Evolutionary conservation across 2,797 vertebrate genomes (phyloP), one percentile per base, ranked within the genome.

Genomic region (Enteromius trimaculatus): DNA sequence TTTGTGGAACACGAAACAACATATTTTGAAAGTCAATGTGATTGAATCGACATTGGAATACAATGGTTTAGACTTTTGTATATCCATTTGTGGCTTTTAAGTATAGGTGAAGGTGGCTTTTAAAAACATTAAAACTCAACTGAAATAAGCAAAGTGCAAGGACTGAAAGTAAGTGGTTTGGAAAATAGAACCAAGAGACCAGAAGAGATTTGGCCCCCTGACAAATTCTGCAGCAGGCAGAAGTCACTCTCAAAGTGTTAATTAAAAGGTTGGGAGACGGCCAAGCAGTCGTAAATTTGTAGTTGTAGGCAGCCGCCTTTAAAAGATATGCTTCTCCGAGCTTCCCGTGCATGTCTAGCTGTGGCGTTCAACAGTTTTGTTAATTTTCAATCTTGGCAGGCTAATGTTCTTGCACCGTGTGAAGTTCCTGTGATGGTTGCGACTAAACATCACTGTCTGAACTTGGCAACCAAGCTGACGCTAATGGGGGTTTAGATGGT

Each of bases 211-310:
- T 84, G 60, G 79, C 62, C 7, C 29, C 17, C 9, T 82, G 83
- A 78, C 78, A 84, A 77, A 49, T 64, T 6, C 55, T 81, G 62
- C 80, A 74, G 31, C 37, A 44, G 72, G 72, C 47, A 55, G 42
- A 39, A 85, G 78, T 78, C 80, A 79, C 65, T 76, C 76, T 75
- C 60, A 87, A 85, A 87, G 81, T 85, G 86, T 85, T 88, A 85
- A 87, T 88, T 84, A 87, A 82, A 82, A 60, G 68, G 7, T 85
- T 84, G 84, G 51, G 58, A 82, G 58, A 75, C 14, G 17, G 76
- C 81, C 76, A 77, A 81, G 78, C 10, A 68, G 82, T 60, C 44
- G 6, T 85, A 83, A 85, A 85, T 88, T 79, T 86, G 31, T 69
- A 58, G 80, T 62, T 51, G 42, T 42, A 66, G 49, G 55, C 75